phyloP scores from a whole-genome alignment of 2,888 invertebrate species.

The Dysmachus trigonus region DNA sequence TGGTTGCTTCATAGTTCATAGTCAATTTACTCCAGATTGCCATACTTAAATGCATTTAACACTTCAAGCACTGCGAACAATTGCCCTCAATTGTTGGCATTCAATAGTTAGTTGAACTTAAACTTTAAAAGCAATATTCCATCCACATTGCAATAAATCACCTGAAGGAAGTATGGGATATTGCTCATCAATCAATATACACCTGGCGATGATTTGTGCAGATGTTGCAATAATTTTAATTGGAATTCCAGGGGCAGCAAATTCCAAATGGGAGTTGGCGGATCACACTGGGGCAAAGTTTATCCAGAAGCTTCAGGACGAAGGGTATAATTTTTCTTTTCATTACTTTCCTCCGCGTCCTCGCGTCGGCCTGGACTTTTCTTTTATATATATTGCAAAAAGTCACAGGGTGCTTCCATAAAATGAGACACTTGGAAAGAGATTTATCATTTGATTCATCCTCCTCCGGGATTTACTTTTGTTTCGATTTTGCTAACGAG shows the following conservation, averaged over 20 bases:
- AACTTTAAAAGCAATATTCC: neutral
- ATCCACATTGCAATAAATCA: constrained; percentile 15
- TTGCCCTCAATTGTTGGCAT: neutral
- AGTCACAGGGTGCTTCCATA: neutral
- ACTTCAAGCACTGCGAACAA: neutral
- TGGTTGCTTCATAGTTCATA: neutral
- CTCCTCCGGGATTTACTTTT: constrained; percentile 30
- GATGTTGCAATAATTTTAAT: constrained; percentile 39
- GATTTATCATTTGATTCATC: constrained; percentile 43
- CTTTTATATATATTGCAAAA: neutral
- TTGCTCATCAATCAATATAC: constrained; percentile 32
- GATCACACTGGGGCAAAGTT: neutral
- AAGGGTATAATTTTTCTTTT: constrained; percentile 19
- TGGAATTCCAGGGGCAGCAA: neutral
- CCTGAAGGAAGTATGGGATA: neutral
- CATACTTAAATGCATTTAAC: neutral
- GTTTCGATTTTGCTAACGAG: constrained; percentile 45
- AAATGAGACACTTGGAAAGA: constrained; percentile 42
- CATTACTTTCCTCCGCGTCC: neutral
- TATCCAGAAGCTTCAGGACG: neutral
- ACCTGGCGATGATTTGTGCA: constrained; percentile 33
- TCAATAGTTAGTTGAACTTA: neutral
- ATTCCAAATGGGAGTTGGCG: neutral
- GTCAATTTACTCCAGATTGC: neutral
- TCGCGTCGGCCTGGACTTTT: neutral